A percentile compares a stretch with the other conserved stretches of the same genome.
These are phyloP conservation scores for Lichenostomus cassidix DNA, from an alignment of 2,113 vertebrate species.

Conservation along the genomic window DNA sequence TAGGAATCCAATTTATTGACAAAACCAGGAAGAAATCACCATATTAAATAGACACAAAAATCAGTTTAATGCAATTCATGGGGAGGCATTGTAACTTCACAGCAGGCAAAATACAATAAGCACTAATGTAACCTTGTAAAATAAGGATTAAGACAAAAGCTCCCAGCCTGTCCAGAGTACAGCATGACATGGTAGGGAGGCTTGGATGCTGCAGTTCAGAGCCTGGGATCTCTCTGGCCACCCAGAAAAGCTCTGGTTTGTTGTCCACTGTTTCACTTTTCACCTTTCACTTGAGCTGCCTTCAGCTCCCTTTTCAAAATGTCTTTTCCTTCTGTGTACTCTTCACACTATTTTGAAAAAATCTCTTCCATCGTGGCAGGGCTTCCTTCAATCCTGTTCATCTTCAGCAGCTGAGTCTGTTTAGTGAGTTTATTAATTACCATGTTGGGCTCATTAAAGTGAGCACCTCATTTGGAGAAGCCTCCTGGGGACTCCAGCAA, in stretches of 20 bases:
- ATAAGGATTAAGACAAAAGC: background rate
- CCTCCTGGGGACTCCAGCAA: slow-evolving; percentile 28
- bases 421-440: slow-evolving; percentile 67
- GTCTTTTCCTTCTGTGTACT: background rate
- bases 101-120: slow-evolving; percentile 41
- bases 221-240: background rate
- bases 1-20: slow-evolving; percentile 54
- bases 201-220: background rate
- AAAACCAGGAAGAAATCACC: slow-evolving; percentile 7
- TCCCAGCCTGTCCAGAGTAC: background rate
- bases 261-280: background rate
- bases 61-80: slow-evolving; percentile 40
- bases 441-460: slow-evolving; percentile 50
- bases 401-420: background rate
- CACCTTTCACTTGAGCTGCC: background rate
- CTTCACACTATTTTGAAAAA: background rate
- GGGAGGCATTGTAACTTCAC: slow-evolving; percentile 40
- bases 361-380: background rate
- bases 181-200: background rate
- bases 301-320: background rate
- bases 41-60: slow-evolving; percentile 10
- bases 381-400: background rate
- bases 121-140: background rate
- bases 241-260: background rate
- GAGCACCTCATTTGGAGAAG: slow-evolving; percentile 56